A percentile compares a stretch with the other conserved stretches of the same genome.
Conservation (phyloP, 2,113 vertebrate species). For the Azemiops feae region DNA sequence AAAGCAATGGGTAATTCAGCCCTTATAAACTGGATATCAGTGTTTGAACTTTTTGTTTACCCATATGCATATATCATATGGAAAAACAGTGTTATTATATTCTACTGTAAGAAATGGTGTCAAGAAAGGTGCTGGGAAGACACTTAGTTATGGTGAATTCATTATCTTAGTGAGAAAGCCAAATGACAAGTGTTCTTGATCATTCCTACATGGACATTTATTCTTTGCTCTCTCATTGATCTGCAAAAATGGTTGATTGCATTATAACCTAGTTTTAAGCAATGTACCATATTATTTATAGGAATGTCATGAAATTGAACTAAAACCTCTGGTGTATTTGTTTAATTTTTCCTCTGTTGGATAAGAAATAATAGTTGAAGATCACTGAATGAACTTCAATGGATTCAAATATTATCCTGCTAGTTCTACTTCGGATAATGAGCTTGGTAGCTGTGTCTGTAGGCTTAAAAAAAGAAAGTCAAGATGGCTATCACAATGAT, state of each 20-base stretch:
- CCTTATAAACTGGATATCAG: neutral
- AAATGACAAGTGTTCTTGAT: neutral
- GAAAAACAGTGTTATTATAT: neutral
- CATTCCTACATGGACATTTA: neutral
- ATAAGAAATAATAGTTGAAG: neutral
- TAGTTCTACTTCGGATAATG: neutral
- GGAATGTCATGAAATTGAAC: neutral
- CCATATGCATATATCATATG: neutral
- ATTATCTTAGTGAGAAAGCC: neutral
- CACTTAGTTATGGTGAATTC: neutral
- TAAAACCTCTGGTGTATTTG: neutral
- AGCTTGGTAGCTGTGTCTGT: neutral
- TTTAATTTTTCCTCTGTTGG: neutral
- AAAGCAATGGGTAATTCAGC: neutral
- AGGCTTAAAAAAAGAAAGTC: neutral
- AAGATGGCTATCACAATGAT: neutral
- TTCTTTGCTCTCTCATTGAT: neutral
- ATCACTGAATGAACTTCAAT: neutral
- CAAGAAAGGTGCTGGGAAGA: no score
- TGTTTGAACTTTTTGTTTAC: neutral
- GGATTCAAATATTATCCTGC: neutral
- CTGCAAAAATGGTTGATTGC: neutral
- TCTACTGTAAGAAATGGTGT: no score
- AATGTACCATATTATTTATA: neutral
- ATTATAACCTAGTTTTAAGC: neutral